Evolutionary conservation across 2,888 invertebrate species (phyloP).

Genomic region (Lissocephala sabroskyi): DNA sequence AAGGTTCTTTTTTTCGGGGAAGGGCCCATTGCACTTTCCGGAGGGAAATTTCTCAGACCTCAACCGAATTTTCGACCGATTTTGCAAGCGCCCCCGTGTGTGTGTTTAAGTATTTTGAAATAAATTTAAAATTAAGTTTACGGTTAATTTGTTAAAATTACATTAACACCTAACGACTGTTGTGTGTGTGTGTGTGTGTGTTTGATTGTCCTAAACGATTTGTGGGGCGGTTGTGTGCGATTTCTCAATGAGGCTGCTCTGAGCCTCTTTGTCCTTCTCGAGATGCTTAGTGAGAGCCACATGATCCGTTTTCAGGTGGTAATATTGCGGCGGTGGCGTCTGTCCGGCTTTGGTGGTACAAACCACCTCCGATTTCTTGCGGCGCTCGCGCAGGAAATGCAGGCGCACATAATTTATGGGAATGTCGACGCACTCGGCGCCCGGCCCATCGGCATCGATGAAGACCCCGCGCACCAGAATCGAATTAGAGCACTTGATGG

Average conservation of each 20-base stretch:
- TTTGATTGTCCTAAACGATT: slow-evolving; percentile 58
- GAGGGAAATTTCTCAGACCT: slow-evolving; percentile 27
- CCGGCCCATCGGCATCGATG: slow-evolving; percentile 88
- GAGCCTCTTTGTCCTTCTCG: slow-evolving; percentile 57
- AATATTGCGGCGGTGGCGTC: slow-evolving; percentile 37
- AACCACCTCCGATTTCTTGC: slow-evolving; percentile 73
- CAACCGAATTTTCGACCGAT: not conserved
- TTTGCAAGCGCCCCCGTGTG: slow-evolving; percentile 5
- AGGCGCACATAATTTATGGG: slow-evolving; percentile 87
- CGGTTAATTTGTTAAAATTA: slow-evolving; percentile 35
- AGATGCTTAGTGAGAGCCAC: slow-evolving; percentile 23
- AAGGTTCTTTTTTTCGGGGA: slow-evolving; percentile 5
- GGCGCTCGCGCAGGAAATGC: slow-evolving; percentile 81
- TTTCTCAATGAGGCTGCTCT: slow-evolving; percentile 60
- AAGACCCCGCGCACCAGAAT: slow-evolving; percentile 89
- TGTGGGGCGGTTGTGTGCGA: slow-evolving; percentile 34
- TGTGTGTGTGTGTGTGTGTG: too few relatives aligned
- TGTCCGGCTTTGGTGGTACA: slow-evolving; percentile 1
- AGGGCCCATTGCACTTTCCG: not conserved
- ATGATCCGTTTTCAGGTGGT: slow-evolving; percentile 43
- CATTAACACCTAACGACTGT: slow-evolving; percentile 36
- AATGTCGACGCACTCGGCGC: slow-evolving; percentile 86
- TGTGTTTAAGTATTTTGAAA: slow-evolving; percentile 27
- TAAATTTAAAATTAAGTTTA: slow-evolving; percentile 35
- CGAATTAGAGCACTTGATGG: slow-evolving; percentile 90